phyloP scores from a whole-genome alignment of 2,113 vertebrate species.

The Pachypanchax playfairii region DNA sequence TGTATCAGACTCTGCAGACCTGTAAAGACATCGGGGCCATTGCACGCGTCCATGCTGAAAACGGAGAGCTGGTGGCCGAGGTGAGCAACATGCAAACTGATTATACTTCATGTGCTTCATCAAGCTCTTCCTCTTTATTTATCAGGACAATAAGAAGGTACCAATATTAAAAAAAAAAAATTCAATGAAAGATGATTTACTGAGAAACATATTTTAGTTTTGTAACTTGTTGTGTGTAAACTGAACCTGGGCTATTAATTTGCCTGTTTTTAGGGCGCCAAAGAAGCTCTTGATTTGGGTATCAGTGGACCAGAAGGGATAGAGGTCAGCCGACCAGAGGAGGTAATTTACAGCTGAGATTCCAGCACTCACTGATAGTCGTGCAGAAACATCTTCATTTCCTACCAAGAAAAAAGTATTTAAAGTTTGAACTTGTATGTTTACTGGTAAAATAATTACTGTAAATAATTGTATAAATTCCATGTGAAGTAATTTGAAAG shows the following conservation, averaged over 20 bases:
- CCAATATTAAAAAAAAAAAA: no score
- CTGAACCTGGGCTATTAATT: background rate
- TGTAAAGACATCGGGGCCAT: conserved; percentile 94
- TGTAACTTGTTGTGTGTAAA: background rate
- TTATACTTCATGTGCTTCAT: no score
- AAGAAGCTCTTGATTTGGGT: conserved; percentile 92
- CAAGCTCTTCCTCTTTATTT: background rate
- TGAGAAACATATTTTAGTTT: no score
- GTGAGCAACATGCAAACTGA: conserved; percentile 68
- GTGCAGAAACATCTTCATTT: no score
- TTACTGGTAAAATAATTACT: background rate
- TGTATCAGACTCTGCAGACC: conserved; percentile 90
- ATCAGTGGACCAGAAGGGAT: conserved; percentile 96
- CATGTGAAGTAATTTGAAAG: no score
- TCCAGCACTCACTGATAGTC: no score
- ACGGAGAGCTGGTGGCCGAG: conserved; percentile 95
- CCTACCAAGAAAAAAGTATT: no score
- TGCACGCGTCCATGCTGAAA: conserved; percentile 92
- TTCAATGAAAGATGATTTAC: no score
- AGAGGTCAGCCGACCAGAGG: conserved; percentile 95
- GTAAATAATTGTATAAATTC: background rate
- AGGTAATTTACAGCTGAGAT: conserved; percentile 76
- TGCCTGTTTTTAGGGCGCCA: conserved; percentile 84
- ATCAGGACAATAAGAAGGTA: no score
- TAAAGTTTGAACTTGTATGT: background rate